Evolutionary conservation across 2,113 vertebrate species (phyloP).

Genomic region (Alligator sinensis): DNA sequence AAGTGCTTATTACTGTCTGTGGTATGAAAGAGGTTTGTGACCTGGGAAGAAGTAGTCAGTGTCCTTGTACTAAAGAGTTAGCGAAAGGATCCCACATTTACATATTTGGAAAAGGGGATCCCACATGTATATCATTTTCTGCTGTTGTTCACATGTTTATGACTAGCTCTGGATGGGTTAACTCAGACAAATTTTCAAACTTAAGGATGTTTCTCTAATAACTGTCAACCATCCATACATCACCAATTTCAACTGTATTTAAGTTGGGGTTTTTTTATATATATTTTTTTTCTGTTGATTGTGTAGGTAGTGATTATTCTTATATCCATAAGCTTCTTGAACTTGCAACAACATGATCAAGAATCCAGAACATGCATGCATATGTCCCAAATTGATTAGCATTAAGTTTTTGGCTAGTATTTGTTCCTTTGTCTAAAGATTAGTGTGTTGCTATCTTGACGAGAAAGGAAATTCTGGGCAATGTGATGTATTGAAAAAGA

Average conservation of each 20-base stretch:
- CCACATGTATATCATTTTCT: neutral
- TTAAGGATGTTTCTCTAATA: neutral
- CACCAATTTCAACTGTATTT: neutral
- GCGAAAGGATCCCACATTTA: too few relatives aligned
- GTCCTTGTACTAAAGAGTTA: too few relatives aligned
- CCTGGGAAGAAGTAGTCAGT: too few relatives aligned
- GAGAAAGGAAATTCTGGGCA: neutral
- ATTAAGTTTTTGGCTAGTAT: neutral
- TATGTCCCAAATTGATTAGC: fast-evolving
- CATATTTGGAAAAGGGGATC: too few relatives aligned
- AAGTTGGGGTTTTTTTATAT: neutral
- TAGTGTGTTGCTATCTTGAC: neutral
- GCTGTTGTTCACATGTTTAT: neutral
- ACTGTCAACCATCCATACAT: neutral
- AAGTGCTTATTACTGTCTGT: too few relatives aligned
- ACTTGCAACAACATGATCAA: neutral
- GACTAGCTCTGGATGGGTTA: neutral
- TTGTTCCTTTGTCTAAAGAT: neutral
- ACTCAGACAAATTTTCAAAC: neutral
- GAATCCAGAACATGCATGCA: neutral
- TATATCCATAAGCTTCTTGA: neutral
- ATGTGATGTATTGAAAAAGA: neutral
- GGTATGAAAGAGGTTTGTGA: too few relatives aligned
- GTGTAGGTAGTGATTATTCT: neutral
- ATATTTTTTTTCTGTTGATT: neutral